These are phyloP conservation scores for Aurelia coerulea DNA, from an alignment of 30 jellyfish, hydroid and myxozoan species.

Conservation along the genomic window DNA sequence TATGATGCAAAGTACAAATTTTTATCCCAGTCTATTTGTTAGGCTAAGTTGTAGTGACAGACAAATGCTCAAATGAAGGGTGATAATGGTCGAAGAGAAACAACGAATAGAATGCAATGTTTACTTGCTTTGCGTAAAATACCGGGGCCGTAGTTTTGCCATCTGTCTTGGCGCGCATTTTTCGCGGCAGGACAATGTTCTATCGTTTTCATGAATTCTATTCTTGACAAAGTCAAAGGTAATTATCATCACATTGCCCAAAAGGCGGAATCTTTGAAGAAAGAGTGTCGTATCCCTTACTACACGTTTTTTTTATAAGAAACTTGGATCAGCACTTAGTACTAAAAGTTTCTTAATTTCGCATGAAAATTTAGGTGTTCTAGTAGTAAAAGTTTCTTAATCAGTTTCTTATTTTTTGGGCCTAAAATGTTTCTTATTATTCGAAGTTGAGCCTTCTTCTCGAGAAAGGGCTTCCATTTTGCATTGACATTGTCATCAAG, in stretches of 20 bases:
- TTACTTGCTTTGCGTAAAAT: background rate
- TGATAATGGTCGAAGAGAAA: background rate
- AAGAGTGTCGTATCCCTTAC: no score
- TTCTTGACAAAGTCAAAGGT: background rate
- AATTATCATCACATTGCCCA: background rate
- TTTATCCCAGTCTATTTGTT: background rate
- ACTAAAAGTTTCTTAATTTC: no score
- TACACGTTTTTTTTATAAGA: no score
- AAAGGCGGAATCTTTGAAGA: background rate
- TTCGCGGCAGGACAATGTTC: background rate
- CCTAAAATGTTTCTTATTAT: no score
- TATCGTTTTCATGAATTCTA: background rate
- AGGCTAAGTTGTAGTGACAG: background rate
- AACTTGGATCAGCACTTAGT: no score
- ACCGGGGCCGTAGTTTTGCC: constrained; percentile 1
- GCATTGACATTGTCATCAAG: no score
- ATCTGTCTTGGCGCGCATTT: constrained; percentile 2
- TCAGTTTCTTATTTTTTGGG: no score
- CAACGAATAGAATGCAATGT: background rate
- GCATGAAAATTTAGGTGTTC: no score
- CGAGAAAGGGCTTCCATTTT: no score
- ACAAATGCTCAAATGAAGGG: constrained; percentile 4
- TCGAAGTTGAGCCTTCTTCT: no score
- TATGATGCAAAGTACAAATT: no score
- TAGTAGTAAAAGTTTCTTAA: no score